Evolutionary conservation across 2,797 vertebrate genomes (phyloP).

Genomic region (Galaxias olidus): DNA sequence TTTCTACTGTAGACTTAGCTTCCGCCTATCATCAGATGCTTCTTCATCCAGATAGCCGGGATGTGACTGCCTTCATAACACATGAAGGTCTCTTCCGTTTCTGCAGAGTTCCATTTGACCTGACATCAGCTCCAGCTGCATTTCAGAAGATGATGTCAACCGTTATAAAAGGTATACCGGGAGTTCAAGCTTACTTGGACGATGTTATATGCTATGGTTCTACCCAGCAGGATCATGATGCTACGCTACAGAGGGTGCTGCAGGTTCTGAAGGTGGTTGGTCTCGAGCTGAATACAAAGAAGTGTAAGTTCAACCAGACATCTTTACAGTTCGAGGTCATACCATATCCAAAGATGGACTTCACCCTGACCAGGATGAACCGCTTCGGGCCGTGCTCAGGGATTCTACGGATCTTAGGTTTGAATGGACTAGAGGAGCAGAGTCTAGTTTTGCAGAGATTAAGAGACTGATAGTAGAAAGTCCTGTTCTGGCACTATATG

Average conservation of each 20-base stretch:
- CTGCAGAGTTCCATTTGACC: background rate
- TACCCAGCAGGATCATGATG: background rate
- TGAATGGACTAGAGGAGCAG: background rate
- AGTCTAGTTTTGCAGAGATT: background rate
- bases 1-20: background rate
- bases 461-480: background rate
- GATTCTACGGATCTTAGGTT: background rate
- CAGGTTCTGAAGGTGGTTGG: background rate
- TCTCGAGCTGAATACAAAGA: background rate
- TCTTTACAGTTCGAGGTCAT: background rate
- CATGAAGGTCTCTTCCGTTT: slow-evolving; percentile 4
- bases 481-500: slow-evolving; percentile 3
- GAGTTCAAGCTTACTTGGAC: background rate
- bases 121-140: background rate
- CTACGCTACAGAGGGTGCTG: background rate
- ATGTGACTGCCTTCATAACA: background rate
- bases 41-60: slow-evolving; percentile 3
- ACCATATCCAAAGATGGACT: background rate
- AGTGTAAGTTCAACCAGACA: background rate
- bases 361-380: background rate
- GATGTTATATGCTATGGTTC: background rate
- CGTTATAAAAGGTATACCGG: background rate
- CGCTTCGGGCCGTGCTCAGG: background rate
- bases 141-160: slow-evolving; percentile 3
- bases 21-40: slow-evolving; percentile 5